These are phyloP conservation scores for Scytalopus superciliaris DNA, from an alignment of 2,113 vertebrate species.

Conservation along the genomic window DNA sequence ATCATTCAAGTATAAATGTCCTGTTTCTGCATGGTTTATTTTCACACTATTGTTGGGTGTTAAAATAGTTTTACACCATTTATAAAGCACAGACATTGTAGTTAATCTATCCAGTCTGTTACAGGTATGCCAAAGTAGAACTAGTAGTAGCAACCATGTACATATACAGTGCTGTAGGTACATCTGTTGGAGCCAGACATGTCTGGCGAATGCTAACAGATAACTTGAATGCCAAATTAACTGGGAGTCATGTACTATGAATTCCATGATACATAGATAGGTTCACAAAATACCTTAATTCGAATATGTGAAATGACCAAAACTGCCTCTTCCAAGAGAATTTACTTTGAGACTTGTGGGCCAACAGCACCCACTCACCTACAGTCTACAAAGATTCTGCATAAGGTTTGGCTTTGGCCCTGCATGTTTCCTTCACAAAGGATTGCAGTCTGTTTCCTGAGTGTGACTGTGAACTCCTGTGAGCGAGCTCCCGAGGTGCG, in stretches of 20 bases:
- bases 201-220: neutral
- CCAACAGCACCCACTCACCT: neutral
- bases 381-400: neutral
- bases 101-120: neutral
- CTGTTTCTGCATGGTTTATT: constrained; percentile 61
- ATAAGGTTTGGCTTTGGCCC: neutral
- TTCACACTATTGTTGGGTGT: constrained; percentile 64
- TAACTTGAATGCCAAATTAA: neutral
- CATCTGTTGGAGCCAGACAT: neutral
- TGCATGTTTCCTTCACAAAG: neutral
- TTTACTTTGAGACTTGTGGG: neutral
- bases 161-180: neutral
- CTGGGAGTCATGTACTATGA: neutral
- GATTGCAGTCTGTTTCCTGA: neutral
- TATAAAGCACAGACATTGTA: neutral
- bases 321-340: neutral
- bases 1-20: constrained; percentile 52
- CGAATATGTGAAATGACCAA: neutral
- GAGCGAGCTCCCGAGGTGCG: neutral
- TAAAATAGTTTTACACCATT: constrained; percentile 52
- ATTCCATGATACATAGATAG: neutral
- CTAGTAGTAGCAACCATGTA: neutral
- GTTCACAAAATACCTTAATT: neutral
- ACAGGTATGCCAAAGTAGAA: neutral
- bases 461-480: neutral